phyloP scores from a whole-genome alignment of 2,888 invertebrate genomes.

The Trisateles emortualis region DNA sequence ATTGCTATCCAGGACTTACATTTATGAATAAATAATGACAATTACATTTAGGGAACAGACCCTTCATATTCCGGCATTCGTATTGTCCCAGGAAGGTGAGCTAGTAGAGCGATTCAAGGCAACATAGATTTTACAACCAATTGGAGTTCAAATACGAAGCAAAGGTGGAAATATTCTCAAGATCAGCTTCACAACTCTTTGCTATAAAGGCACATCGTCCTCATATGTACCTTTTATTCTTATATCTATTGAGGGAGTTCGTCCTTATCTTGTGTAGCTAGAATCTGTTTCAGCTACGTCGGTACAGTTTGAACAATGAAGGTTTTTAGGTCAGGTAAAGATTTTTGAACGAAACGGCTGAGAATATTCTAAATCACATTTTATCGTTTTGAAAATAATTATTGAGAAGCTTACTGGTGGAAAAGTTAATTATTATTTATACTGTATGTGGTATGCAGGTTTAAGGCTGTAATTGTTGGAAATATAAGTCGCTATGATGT shows the following conservation, averaged over 20 bases:
- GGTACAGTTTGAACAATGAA: conserved; percentile 2
- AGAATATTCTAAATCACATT: too few species aligned
- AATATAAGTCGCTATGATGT: too few species aligned
- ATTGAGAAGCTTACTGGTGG: too few species aligned
- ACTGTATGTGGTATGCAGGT: too few species aligned
- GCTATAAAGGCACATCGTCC: conserved; percentile 1
- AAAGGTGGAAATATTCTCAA: not conserved
- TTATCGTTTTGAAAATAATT: too few species aligned
- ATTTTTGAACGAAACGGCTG: not conserved
- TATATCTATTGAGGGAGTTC: conserved; percentile 13
- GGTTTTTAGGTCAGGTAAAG: conserved; percentile 15
- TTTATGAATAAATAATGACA: conserved; percentile 55
- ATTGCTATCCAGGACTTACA: conserved; percentile 39
- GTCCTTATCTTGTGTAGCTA: conserved; percentile 7
- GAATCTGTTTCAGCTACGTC: not conserved
- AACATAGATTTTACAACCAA: not conserved
- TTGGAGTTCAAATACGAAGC: not conserved
- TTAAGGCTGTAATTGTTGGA: too few species aligned
- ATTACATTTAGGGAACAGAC: conserved; percentile 50
- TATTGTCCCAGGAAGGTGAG: conserved; percentile 41
- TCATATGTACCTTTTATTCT: conserved; percentile 22
- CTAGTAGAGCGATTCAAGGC: conserved; percentile 6
- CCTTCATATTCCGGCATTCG: conserved; percentile 35
- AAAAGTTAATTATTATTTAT: too few species aligned
- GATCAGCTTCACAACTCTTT: too few species aligned